Evolutionary conservation across 2,888 invertebrate genomes (phyloP), one percentile per base, ranked within the genome.

Genomic region (Tubulanus polymorphus): DNA sequence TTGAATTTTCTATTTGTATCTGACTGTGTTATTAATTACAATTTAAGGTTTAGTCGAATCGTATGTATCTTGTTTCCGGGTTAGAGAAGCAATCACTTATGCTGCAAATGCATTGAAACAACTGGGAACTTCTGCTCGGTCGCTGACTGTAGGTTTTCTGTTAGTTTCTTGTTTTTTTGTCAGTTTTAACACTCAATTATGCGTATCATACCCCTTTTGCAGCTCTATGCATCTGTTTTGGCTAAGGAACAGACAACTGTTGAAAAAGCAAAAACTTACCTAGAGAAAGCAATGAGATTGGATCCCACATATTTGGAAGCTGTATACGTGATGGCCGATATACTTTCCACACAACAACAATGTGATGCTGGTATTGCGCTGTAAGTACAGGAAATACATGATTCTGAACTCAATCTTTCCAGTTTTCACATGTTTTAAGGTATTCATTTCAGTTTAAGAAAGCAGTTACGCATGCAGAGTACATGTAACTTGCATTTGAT

Each of bases 211-310:
- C 54, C n/a, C n/a, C n/a, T 65, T 60, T 82, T 82, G 32, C 72
- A 89, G 89, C 81, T 90, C 61, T 88, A 89, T 71, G 89, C 88
- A 0, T 85, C 86, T 53, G 88, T 88, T 0, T 76, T 90, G 50
- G 83, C 87, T 64, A 86, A 87, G 69, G 88, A 88, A 78, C 71
- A 75, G 12, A 61, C 66, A n/a, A 71, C 70, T 26, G 62, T 72
- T 28, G 67, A 72, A 51, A 79, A 78, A 67, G 88, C 88, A 0
- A 86, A 87, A 69, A 84, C 84, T 51, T 83, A 87, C 37, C 79
- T 90, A 48, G 87, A 89, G 72, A 87, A 86, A 70, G 89, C 90
- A 0, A 79, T 90, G 48, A 83, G 84, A 56, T 83, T 86, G 60
- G 89, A 90, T 71, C 86, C 86, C 53, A 82, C 81, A n/a, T 86